phyloP scores from a whole-genome alignment of 1,140 invertebrate species.

The Colletes gigas region DNA sequence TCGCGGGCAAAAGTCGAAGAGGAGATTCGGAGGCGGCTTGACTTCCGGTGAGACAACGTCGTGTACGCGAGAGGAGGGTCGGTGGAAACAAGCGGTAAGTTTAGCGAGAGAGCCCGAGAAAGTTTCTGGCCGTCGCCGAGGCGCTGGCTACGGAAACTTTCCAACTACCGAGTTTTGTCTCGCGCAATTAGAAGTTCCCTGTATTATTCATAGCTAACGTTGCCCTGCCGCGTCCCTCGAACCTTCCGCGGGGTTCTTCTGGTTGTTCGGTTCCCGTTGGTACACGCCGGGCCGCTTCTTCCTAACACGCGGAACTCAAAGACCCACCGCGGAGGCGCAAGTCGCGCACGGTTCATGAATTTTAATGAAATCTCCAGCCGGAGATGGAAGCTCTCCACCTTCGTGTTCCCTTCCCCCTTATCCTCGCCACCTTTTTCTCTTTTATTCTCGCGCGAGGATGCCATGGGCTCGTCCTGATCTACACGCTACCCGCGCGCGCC shows the following conservation, averaged over 20 bases:
- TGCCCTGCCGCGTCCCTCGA: conserved; percentile 34
- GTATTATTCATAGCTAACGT: conserved; percentile 79
- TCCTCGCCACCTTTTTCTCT: conserved; percentile 19
- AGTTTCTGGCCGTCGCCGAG: conserved; percentile 61
- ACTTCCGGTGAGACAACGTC: conserved; percentile 58
- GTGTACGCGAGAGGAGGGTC: conserved; percentile 34
- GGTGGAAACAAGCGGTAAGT: conserved; percentile 71
- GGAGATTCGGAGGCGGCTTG: conserved; percentile 40
- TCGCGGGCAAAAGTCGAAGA: conserved; percentile 30
- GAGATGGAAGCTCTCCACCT: conserved; percentile 69
- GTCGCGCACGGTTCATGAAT: conserved; percentile 78
- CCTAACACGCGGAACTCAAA: conserved; percentile 72
- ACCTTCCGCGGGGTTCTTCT: conserved; percentile 9
- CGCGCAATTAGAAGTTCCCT: conserved; percentile 79
- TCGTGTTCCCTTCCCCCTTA: conserved; percentile 47
- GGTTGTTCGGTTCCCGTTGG: too few relatives aligned
- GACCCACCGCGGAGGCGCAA: conserved; percentile 69
- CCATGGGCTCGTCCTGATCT: conserved; percentile 34
- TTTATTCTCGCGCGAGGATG: conserved; percentile 32
- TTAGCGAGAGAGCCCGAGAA: conserved; percentile 64
- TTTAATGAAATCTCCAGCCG: conserved; percentile 77
- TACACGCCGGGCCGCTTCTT: conserved; percentile 36
- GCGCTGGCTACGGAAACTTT: conserved; percentile 69
- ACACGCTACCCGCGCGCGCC: conserved; percentile 36
- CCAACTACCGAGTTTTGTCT: conserved; percentile 76